Percentiles rank a stretch among this genome's conserved stretches.
Evolutionary conservation across 2,797 vertebrate genomes (phyloP).

Genomic region (Schizothorax lantsangensis): DNA sequence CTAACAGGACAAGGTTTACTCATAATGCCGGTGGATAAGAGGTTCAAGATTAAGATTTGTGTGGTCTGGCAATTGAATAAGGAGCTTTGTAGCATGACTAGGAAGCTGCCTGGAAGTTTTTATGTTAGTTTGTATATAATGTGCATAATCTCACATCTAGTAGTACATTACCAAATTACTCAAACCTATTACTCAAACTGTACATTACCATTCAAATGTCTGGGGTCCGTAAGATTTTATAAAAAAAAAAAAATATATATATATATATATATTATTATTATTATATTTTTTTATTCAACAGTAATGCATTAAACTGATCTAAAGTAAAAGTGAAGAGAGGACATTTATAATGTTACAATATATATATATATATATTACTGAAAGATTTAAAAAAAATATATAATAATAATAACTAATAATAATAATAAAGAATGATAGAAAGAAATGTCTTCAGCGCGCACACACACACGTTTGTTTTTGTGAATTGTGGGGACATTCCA

Average conservation of each 20-base stretch:
- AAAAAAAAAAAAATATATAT: too few relatives aligned
- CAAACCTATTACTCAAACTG: neutral
- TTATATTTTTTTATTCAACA: too few relatives aligned
- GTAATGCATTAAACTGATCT: neutral
- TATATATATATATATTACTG: too few relatives aligned
- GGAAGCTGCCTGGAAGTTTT: neutral
- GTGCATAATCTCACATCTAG: constrained; percentile 5
- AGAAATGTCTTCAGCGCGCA: too few relatives aligned
- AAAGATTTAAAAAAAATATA: too few relatives aligned
- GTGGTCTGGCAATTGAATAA: constrained; percentile 32
- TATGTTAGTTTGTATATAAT: constrained; percentile 13
- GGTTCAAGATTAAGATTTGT: constrained; percentile 52
- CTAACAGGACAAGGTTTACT: constrained; percentile 40
- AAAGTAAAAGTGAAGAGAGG: neutral
- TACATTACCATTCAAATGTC: neutral
- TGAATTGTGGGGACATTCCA: too few relatives aligned
- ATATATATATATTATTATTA: too few relatives aligned
- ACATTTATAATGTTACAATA: neutral
- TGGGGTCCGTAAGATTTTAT: neutral
- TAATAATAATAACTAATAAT: too few relatives aligned
- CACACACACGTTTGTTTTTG: too few relatives aligned
- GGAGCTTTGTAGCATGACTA: constrained; percentile 29
- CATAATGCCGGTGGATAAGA: constrained; percentile 36
- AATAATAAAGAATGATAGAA: too few relatives aligned
- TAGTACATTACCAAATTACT: neutral